Evolutionary conservation across 2,113 vertebrate species (phyloP), one percentile per base, ranked within the genome.

Genomic region (Rhineura floridana): DNA sequence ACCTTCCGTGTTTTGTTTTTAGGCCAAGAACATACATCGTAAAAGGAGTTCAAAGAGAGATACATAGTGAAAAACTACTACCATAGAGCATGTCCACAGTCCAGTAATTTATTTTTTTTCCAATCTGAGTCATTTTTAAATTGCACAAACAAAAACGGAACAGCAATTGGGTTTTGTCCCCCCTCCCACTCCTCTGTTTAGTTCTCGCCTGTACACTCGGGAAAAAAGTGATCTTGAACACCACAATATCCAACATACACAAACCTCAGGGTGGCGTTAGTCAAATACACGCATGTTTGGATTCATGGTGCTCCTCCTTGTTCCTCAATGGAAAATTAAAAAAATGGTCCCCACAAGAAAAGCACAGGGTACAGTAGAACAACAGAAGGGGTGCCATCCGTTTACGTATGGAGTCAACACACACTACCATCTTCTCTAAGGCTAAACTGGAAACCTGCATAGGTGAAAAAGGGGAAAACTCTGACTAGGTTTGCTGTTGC

Each of bases 221-320:
- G 85, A 25, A 94, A 98, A 95, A 94, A 98, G 97, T 98, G 98
- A 99, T 98, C 97, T 96, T 98, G 98, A 98, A 99, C 98, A 98
- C 96, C 98, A 99, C 98, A 98, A 99, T 98, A 99, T 97, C 98
- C 98, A 98, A 98, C 98, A 98, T 97, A 98, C 98, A 98, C 97
- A 97, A 98, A 98, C 98, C 98, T 98, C 96, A 96, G 97, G 97
- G 96, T 96, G 96, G 96, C 94, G 97, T 97, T 98, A 97, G 97
- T 98, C 59, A 97, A 97, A 98, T 95, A 97, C 98, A 98, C 95
- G 36, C 95, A 65, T 52, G 95, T 95, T 97, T 97, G 97, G 95
- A 97, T 97, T 97, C 96, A 97, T 95, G 97, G 97, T 97, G 95
- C 95, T 96, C 94, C 97, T 77, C 95, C 48, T 59, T 96, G 97